A percentile compares a stretch with the other conserved stretches of the same genome.
These are phyloP conservation scores for Dusona sp. DNA, from an alignment of 2,888 invertebrate species.

Conservation along the genomic window DNA sequence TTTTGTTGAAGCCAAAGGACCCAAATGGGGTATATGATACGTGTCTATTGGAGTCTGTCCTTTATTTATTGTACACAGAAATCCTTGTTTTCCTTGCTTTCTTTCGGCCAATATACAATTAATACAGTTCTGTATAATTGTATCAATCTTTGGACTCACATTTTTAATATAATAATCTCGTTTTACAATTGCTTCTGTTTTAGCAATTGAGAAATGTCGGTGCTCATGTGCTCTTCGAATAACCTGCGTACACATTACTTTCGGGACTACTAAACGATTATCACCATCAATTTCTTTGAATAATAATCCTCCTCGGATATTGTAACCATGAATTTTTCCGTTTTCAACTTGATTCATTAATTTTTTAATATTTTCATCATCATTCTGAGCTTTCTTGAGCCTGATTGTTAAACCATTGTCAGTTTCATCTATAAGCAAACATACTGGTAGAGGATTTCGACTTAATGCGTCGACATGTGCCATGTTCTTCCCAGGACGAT, in stretches of 20 bases:
- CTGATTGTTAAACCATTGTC: conserved; percentile 3
- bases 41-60: conserved; percentile 56
- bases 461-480: conserved; percentile 74
- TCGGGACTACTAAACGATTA: conserved; percentile 35
- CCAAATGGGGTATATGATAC: conserved; percentile 63
- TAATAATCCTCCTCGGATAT: conserved; percentile 49
- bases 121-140: conserved; percentile 63
- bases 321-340: conserved; percentile 20
- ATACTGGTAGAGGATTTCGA: conserved; percentile 66
- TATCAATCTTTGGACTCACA: conserved; percentile 56
- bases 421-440: conserved; percentile 41
- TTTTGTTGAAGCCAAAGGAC: conserved; percentile 60
- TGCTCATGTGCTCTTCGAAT: conserved; percentile 48
- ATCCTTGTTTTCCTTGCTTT: conserved; percentile 61
- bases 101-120: conserved; percentile 63
- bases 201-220: conserved; percentile 45
- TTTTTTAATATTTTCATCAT: conserved; percentile 2
- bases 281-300: conserved; percentile 41
- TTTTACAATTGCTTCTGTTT: conserved; percentile 46
- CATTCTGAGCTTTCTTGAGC: conserved; percentile 35
- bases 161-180: conserved; percentile 74
- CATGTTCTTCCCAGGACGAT: no score
- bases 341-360: not conserved
- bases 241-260: conserved; percentile 43
- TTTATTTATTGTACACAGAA: conserved; percentile 55